These are phyloP conservation scores for Lerema accius DNA, from an alignment of 1,140 invertebrate species.

Conservation along the genomic window DNA sequence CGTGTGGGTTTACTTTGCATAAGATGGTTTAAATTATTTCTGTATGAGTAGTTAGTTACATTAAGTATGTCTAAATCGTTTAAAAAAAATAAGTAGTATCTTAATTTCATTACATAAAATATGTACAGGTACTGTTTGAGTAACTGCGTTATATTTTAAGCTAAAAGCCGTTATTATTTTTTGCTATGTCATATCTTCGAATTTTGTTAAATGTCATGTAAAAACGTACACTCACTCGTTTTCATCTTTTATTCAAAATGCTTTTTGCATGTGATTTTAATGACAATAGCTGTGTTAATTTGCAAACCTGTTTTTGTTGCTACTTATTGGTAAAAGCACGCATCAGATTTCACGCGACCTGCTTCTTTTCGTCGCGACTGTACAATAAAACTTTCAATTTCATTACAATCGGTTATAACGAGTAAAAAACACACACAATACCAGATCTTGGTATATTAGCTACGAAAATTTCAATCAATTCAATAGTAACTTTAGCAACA, in stretches of 20 bases:
- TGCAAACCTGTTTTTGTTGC: not conserved
- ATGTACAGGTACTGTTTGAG: no score
- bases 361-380: not conserved
- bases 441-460: not conserved
- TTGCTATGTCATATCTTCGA: no score
- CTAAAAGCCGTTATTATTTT: no score
- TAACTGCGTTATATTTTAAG: no score
- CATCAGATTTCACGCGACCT: not conserved
- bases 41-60: no score
- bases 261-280: not conserved
- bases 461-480: not conserved
- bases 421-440: not conserved
- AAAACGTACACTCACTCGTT: no score
- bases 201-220: no score
- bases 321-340: not conserved
- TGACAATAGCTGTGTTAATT: not conserved
- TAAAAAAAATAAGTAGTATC: no score
- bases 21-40: no score
- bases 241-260: no score
- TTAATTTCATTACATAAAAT: no score
- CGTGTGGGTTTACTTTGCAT: not conserved
- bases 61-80: no score
- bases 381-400: slow-evolving; percentile 1
- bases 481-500: not conserved
- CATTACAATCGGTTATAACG: not conserved